A percentile compares a stretch with the other conserved stretches of the same genome.
Conservation (phyloP, 2,888 invertebrate species). For the Electrophaes corylata region DNA sequence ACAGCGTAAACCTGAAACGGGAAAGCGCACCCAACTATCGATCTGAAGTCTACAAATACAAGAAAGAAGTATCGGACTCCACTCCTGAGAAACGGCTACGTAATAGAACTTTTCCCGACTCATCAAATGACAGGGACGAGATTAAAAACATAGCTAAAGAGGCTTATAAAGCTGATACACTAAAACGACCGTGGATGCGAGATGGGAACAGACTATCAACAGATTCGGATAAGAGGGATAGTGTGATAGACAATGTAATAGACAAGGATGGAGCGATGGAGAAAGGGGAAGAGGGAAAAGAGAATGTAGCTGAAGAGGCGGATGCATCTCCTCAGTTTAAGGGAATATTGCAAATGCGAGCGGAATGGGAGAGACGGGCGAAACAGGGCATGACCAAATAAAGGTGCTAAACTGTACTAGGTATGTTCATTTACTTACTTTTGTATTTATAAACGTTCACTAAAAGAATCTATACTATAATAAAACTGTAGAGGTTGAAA, state of each 20-base stretch:
- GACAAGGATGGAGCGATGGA: conserved; percentile 68
- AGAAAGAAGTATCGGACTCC: conserved; percentile 80
- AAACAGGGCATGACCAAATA: conserved; percentile 88
- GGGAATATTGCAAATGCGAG: conserved; percentile 89
- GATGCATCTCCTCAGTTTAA: conserved; percentile 85
- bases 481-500: too few species aligned
- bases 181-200: conserved; percentile 75
- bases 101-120: conserved; percentile 80
- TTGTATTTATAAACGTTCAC: too few species aligned
- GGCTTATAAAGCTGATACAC: conserved; percentile 75
- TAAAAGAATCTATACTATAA: too few species aligned
- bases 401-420: conserved; percentile 73
- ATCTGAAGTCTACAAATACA: conserved; percentile 77
- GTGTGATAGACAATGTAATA: conserved; percentile 76
- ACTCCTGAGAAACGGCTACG: conserved; percentile 79
- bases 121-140: conserved; percentile 77
- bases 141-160: conserved; percentile 75
- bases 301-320: conserved; percentile 66
- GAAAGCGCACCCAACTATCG: conserved; percentile 74
- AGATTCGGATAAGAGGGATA: conserved; percentile 61
- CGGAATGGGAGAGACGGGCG: conserved; percentile 91
- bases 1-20: conserved; percentile 71
- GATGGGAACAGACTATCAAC: conserved; percentile 67
- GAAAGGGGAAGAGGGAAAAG: conserved; percentile 61
- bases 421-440: conserved; percentile 31